Evolutionary conservation across 2,888 invertebrate species (phyloP), one percentile per base, ranked within the genome.

Genomic region (Pyrocoelia pectoralis): DNA sequence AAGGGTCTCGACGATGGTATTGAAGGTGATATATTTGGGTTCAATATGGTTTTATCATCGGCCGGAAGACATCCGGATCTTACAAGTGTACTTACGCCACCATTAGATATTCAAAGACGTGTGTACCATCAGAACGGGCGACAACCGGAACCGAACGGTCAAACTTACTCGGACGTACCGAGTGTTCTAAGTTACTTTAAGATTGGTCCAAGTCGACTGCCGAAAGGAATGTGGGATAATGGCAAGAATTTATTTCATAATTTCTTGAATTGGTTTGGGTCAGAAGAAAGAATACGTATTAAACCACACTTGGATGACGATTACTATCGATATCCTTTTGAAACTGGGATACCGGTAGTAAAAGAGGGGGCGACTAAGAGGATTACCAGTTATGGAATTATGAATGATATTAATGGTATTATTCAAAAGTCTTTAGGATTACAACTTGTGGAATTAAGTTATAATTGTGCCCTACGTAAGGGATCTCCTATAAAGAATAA

Each of bases 1-100:
- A 86, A 84, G 74, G 86, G 89, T 40, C 77, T 83, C 29, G 85
- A 87, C 64, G 89, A 87, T 65, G 90, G 90, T 6, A 84, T 90
- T 64, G 88, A 90, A 78, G 90, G 90, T 2, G 86, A 88, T 76
- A 83, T 89, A 67, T 86, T 86, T 73, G 89, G 89, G 8, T 88
- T 87, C 70, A 89, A 89, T 72, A 84, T 89, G 78, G 83, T 89
- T 29, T 74, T 89, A 41, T 77, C 82, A 1, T 86, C 89, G 8
- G 86, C 87, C 4, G 85, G 87, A 41, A 33, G 10, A 38, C 15
- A 19, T n/a, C 15, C 19, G 13, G 62, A 59, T 40, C 46, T 50
- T 15, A 43, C 41, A 24, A 58, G 24, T n/a, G 57, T 46, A 29
- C 41, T 56, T n/a, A 29, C 33, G 3, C 18, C 19, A 10, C 46